phyloP scores from a whole-genome alignment of 1,140 invertebrate genomes.

The Eriosoma lanigerum region DNA sequence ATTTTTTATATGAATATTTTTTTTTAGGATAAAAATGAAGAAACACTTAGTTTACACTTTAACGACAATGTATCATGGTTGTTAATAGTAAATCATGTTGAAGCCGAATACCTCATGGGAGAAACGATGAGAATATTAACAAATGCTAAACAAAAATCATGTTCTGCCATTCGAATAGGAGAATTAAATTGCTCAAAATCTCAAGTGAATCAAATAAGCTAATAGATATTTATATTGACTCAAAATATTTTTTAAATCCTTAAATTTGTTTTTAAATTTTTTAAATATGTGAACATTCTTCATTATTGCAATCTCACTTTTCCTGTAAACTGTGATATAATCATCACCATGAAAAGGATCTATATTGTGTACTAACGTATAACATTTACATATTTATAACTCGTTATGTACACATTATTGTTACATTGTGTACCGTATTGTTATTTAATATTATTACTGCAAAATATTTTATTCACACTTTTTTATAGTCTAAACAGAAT shows the following conservation, averaged over 20 bases:
- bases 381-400: too few relatives aligned
- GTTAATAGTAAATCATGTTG: constrained; percentile 1
- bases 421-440: too few relatives aligned
- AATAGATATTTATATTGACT: constrained; percentile 4
- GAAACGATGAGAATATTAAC: constrained; percentile 22
- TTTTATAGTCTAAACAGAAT: background rate
- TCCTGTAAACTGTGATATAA: background rate
- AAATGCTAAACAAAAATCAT: constrained; percentile 18
- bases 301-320: too few relatives aligned
- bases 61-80: constrained; percentile 19
- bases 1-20: background rate
- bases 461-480: background rate
- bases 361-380: background rate
- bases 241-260: background rate
- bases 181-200: constrained; percentile 17
- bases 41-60: constrained; percentile 18
- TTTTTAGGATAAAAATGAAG: constrained; percentile 25
- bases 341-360: background rate
- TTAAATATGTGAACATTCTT: too few relatives aligned
- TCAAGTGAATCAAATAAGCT: background rate
- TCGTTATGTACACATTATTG: too few relatives aligned
- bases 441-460: constrained; percentile 9
- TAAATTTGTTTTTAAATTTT: too few relatives aligned
- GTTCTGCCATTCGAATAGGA: background rate
- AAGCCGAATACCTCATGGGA: background rate